Percentiles rank a stretch among this genome's conserved stretches.
Evolutionary conservation across 2,888 invertebrate species (phyloP).

Genomic region (Anorthoa munda): DNA sequence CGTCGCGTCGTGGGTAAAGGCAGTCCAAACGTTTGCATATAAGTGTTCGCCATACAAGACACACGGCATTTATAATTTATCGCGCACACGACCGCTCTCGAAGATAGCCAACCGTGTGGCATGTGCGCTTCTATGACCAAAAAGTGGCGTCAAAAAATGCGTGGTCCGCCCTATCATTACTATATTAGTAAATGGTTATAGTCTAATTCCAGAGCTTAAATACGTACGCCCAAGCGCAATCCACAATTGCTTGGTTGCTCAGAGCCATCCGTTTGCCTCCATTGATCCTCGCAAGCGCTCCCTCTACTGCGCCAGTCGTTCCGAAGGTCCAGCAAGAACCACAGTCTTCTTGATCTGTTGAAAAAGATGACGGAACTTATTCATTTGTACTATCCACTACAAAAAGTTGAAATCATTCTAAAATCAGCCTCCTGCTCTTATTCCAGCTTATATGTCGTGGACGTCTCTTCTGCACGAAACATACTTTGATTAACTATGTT

Average conservation of each 20-base stretch:
- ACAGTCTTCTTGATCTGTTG: slow-evolving; percentile 79
- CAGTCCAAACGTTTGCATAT: too few relatives aligned
- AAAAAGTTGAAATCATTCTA: neutral
- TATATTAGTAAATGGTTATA: neutral
- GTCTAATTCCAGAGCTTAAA: neutral
- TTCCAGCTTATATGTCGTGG: neutral
- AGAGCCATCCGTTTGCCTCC: slow-evolving; percentile 79
- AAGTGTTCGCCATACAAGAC: too few relatives aligned
- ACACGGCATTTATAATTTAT: too few relatives aligned
- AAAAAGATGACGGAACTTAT: neutral
- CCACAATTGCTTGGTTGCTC: slow-evolving; percentile 82
- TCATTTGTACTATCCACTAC: neutral
- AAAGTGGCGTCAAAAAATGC: too few relatives aligned
- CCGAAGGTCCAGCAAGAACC: slow-evolving; percentile 83
- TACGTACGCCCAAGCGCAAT: slow-evolving; percentile 84
- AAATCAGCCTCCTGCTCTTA: neutral
- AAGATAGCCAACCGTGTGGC: neutral
- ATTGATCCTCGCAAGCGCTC: slow-evolving; percentile 80
- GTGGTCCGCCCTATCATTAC: too few relatives aligned
- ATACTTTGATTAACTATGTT: neutral
- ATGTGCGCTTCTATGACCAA: too few relatives aligned
- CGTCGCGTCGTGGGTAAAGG: too few relatives aligned
- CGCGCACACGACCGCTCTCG: too few relatives aligned
- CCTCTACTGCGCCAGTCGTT: slow-evolving; percentile 80
- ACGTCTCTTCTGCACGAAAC: neutral